Percentiles rank a stretch among this genome's conserved stretches.
Conservation (phyloP, 2,797 vertebrate species). For the Liasis olivaceus region DNA sequence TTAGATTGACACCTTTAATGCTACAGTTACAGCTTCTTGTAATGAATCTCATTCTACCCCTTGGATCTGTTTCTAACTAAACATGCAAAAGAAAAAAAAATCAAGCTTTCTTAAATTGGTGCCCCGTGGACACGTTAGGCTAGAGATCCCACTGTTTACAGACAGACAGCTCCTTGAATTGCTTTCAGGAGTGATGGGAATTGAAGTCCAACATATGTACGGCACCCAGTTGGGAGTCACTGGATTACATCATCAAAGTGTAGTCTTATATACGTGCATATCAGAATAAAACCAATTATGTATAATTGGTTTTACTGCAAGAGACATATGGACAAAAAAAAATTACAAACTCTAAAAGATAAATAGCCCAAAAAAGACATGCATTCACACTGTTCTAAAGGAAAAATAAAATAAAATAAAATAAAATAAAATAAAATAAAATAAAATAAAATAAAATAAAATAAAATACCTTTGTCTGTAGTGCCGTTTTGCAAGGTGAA, state of each 20-base stretch:
- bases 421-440: too few species aligned
- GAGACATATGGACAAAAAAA: neutral
- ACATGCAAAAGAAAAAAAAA: neutral
- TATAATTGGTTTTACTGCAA: neutral
- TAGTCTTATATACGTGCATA: neutral
- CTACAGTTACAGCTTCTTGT: neutral
- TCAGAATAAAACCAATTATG: neutral
- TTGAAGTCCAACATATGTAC: neutral
- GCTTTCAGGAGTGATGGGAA: neutral
- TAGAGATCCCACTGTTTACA: neutral
- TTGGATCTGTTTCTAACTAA: neutral
- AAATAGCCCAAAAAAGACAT: neutral
- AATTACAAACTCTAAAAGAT: neutral
- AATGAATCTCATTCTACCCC: neutral
- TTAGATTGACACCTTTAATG: neutral
- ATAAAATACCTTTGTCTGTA: conserved; percentile 70
- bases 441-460: neutral
- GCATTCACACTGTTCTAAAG: neutral
- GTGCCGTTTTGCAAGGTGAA: conserved; percentile 76
- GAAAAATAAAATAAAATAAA: too few species aligned
- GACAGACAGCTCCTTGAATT: neutral
- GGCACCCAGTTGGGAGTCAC: neutral
- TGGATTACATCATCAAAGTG: neutral
- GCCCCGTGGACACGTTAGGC: neutral
- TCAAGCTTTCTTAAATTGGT: neutral